Evolutionary conservation across 2,888 invertebrate species (phyloP), one percentile per base, ranked within the genome.

Genomic region (Platypus cylindrus): DNA sequence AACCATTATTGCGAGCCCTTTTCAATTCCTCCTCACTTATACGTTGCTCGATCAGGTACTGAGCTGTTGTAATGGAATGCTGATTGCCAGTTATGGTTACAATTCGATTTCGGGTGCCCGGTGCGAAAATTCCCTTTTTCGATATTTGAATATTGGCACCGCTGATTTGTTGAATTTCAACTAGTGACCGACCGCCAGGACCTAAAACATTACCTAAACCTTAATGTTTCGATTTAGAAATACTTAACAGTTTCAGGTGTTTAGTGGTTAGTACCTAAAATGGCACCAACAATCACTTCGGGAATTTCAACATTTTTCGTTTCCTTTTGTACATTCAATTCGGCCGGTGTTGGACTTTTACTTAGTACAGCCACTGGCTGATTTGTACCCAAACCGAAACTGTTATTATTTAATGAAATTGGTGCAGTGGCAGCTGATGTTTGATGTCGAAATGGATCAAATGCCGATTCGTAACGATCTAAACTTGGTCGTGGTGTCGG

Each of bases 71-170:
- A 67, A 94, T 90, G 67, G 87, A 82, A 65, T 76, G 78, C 57
- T 79, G 75, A 57, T 78, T 76, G 65, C 94, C 94, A 56, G 84
- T 81, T 67, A 94, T 91, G 65, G 93, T 90, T 51, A 94, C 94
- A 67, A 93, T 87, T 60, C 94, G 83, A 73, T 94, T 93, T 64
- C 91, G 81, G 50, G 93, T 94, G 66, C 93, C 93, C 49, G 94
- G 93, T 56, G 90, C 87, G 72, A 89, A 94, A 59, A 86, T 87
- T 63, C 93, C 93, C 71, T 94, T 94, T 75, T 94, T 94, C 52
- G 91, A 91, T 69, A 95, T 94, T 72, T 94, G 93, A 67, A 95
- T 91, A 71, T 85, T 91, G 65, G 94, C 91, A 64, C 93, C 91
- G 60, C 90, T 91, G 68, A 83, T 75, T 70, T 91, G 89, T 71